Conservation (phyloP, 2,888 invertebrate genomes). For the Limenitis camilla region DNA sequence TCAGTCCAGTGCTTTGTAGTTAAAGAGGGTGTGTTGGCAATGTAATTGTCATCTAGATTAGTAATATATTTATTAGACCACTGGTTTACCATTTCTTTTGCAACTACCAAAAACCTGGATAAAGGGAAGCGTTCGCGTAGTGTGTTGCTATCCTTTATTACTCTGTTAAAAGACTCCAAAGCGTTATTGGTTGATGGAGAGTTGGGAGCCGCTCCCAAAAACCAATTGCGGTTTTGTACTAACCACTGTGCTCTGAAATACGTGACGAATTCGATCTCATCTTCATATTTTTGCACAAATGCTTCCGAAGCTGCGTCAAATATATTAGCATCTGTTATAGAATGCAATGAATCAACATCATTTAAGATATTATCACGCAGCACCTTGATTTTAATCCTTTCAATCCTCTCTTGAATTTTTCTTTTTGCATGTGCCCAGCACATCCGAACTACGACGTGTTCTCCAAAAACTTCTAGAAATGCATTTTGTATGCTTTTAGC, state of each 20-base stretch:
- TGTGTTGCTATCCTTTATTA: constrained; percentile 19
- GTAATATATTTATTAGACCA: constrained; percentile 1
- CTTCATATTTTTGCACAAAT: background rate
- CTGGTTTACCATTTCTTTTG: constrained; percentile 20
- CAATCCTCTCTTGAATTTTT: background rate
- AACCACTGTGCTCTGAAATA: background rate
- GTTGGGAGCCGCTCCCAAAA: constrained; percentile 15
- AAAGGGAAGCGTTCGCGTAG: constrained; percentile 16
- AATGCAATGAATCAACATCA: background rate
- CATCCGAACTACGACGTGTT: background rate
- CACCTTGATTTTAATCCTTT: background rate
- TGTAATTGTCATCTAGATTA: too few species aligned
- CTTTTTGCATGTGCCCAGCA: background rate
- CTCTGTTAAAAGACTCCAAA: constrained; percentile 11
- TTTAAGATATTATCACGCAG: background rate
- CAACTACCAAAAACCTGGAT: constrained; percentile 20
- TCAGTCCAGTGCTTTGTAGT: constrained; percentile 15
- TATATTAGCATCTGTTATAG: constrained; percentile 4
- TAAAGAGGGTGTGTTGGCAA: constrained; percentile 3
- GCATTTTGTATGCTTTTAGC: constrained; percentile 22
- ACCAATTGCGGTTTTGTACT: constrained; percentile 15
- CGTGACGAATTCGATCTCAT: background rate
- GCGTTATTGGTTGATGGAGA: constrained; percentile 22
- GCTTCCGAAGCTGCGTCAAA: constrained; percentile 11
- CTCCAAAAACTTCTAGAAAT: constrained; percentile 16